A percentile compares a stretch with the other conserved stretches of the same genome.
Conservation (phyloP, 2,888 invertebrate species). For the Drosophila prostipennis region DNA sequence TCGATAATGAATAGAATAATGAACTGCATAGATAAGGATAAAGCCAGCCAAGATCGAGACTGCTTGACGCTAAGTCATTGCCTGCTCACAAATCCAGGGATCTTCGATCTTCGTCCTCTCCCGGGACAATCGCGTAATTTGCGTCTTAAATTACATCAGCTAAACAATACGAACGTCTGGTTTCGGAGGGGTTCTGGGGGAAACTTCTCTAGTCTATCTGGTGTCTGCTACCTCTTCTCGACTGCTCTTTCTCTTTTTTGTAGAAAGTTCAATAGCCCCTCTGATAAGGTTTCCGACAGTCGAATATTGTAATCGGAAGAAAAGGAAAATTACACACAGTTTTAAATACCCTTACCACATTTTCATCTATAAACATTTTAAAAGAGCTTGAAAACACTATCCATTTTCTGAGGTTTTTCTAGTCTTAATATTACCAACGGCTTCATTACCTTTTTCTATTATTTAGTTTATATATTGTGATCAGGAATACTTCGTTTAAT, state of each 20-base stretch:
- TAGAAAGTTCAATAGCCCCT: constrained; percentile 37
- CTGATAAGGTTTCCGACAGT: constrained; percentile 39
- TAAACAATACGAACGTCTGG: constrained; percentile 5
- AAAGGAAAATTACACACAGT: neutral
- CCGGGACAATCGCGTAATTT: constrained; percentile 14
- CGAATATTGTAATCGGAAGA: constrained; percentile 10
- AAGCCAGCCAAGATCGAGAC: constrained; percentile 44
- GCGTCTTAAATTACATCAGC: constrained; percentile 39
- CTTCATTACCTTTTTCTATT: no score
- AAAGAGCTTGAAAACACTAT: no score
- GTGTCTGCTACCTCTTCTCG: constrained; percentile 12
- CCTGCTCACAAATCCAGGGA: constrained; percentile 9
- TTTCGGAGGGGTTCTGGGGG: constrained; percentile 1
- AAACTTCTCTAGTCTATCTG: neutral
- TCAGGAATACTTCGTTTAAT: no score
- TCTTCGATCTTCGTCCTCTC: constrained; percentile 33
- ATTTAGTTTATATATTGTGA: no score
- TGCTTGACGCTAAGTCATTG: constrained; percentile 49
- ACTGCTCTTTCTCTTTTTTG: neutral
- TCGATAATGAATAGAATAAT: constrained; percentile 1
- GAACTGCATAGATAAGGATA: constrained; percentile 29
- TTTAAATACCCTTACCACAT: constrained; percentile 4
- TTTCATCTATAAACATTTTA: no score
- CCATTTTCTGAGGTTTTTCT: no score
- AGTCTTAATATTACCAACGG: no score